Base-by-base conservation (phyloP, 2,113 vertebrate species). In the Psilopogon haemacephalus region DNA sequence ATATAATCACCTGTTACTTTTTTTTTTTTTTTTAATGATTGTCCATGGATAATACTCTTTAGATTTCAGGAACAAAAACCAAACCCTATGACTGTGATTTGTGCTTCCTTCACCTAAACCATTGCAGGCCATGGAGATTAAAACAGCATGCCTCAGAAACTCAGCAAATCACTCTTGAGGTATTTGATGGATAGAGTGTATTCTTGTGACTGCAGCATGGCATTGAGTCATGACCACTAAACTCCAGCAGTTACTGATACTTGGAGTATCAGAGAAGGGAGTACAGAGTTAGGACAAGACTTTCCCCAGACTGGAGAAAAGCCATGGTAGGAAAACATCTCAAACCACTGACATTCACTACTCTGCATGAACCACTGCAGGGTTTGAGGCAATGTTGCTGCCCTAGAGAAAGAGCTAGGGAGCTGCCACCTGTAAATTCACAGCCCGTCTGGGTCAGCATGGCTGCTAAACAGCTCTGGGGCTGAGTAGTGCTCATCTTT, bases 271-370 rank as follows among this genome's bases (percentile, higher is more conserved):
- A 38, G 59, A 86, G 60, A 27, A 52, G 12, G 35, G 24, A 48
- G 37, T 23, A 18, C 1, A 2, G 64, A 64, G 2, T 6, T 48
- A 32, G 15, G 44, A 16, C 0, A 2, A 70, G 46, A 54, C 46
- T 42, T 60, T 60, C 11, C 55, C 7, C 12, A 4, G 42, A 11
- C 19, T 15, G 10, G 11, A 85, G 19, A 23, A 83, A 72, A 75
- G 42, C 21, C 37, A n/a, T 17, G 42, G 16, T 55, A 71, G 68
- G 65, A 44, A 8, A 37, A n/a, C 40, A 12, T 24, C 30, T 26
- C 46, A 84, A 50, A 11, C 2, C 3, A 13, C 4, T 2, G 5
- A 16, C 1, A 2, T 11, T 40, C 69, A 52, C 28, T 48, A 42
- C 40, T n/a, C 58, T 68, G 24, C 26, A 10, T 13, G 26, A 70